A percentile compares a stretch with the other conserved stretches of the same genome.
Evolutionary conservation across 2,113 vertebrate species (phyloP).

Genomic region (Haemorhous mexicanus): DNA sequence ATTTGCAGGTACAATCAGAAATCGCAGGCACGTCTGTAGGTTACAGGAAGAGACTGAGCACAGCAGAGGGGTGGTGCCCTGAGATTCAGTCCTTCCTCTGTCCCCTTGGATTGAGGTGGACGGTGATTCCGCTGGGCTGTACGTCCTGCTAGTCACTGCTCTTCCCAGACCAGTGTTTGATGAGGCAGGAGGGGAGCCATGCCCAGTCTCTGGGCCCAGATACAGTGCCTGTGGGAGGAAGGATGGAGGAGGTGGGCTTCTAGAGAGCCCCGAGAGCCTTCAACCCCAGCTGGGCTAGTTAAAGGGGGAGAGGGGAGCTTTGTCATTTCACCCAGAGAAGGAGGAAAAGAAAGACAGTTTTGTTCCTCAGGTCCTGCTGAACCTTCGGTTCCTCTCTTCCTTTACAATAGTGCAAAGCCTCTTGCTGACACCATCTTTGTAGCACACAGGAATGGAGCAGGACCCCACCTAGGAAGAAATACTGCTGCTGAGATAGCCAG

Average conservation of each 20-base stretch:
- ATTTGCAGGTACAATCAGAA: conserved; percentile 32
- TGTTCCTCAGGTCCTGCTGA: not conserved
- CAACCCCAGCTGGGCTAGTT: not conserved
- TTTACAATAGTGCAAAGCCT: not conserved
- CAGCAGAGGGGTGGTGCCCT: not conserved
- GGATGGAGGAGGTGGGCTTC: not conserved
- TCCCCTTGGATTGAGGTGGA: not conserved
- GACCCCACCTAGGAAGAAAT: not conserved
- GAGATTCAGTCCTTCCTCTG: not conserved
- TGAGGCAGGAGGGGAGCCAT: not conserved
- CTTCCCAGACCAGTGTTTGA: not conserved
- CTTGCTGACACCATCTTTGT: not conserved
- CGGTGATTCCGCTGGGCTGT: not conserved
- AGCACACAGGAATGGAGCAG: not conserved
- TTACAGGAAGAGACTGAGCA: not conserved
- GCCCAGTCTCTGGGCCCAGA: not conserved
- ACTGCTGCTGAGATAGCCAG: not conserved
- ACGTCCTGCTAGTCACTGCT: not conserved
- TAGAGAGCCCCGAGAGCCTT: not conserved
- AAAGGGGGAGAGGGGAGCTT: not conserved
- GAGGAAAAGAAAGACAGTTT: not conserved
- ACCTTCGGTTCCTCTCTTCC: not conserved
- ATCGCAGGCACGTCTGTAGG: not conserved
- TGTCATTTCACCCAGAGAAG: not conserved
- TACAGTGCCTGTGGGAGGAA: not conserved